Base-by-base conservation (phyloP, 1,140 invertebrate genomes). In the Bursaphelenchus mucronatus region DNA sequence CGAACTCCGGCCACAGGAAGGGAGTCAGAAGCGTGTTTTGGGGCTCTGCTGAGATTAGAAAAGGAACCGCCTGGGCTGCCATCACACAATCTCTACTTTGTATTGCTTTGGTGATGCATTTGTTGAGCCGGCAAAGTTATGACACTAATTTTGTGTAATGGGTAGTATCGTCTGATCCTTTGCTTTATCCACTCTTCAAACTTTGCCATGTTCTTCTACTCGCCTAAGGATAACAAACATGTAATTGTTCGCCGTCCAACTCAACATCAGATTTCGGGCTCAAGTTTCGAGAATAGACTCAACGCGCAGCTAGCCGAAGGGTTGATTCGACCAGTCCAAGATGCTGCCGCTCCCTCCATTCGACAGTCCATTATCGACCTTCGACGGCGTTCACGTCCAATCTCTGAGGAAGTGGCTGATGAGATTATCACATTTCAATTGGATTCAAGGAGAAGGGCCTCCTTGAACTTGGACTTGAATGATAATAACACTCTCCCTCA, bases 191-290 rank as follows among this genome's bases (percentile, higher is more conserved):
- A 21, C 15, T 41, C 13, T 13, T 51, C 17, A 39, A 50, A 17
- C 11, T 59, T 30, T 5, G 30, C 1, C 13, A 74, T 73, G 66
- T 74, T 74, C 55, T 74, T 74, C 66, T 74, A 74, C 59, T 73
- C 70, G 15, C 71, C 71, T 7, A 59, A 73, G 44, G 57, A 59
- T n/a, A 55, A 55, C 7, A 59, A 59, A 9, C 39, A n/a, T 13
- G 45, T 44, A n/a, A 59, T 59, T 40, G 55, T 55, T 57, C 66
- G 71, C 8, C 54, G 71, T 46, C 59, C 44, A 41, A 74, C 71
- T 11, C 73, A 63, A 30, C 47, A 69, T 39, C 64, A 74, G 54
- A 59, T 70, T 17, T 52, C 61, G 52, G 61, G 64, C 52, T 59
- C n/a, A n/a, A 50, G 40, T 7, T 43, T 17, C 41, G 41, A n/a